Base-by-base conservation (phyloP, 2,797 vertebrate species). In the Muscicapa comitata region DNA sequence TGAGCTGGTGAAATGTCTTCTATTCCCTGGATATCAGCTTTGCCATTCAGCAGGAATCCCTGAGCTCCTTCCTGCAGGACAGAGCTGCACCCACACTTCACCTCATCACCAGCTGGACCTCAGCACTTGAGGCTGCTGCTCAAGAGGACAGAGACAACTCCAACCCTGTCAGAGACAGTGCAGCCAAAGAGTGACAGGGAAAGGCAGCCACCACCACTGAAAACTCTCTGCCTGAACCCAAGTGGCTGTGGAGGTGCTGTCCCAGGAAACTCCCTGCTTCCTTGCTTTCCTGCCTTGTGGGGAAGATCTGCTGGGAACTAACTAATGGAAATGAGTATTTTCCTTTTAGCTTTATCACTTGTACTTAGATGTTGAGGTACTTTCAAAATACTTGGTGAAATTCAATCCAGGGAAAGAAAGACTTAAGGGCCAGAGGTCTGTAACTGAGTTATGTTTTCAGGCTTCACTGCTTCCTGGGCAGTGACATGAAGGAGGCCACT, bases 381-480 rank as follows among this genome's bases (percentile, higher is more conserved):
- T 73, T 91, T 57, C 17, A 33, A 43, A 80, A 47, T 2, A 2
- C 47, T 33, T 48, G 59, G 17, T 65, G 58, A 29, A 35, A 24
- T 25, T 59, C 31, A 70, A 1, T 16, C 31, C 24, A 33, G 5
- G 19, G 20, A 55, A 70, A 45, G 18, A 55, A 70, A 45, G 62
- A 59, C 17, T n/a, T 21, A 13, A 20, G 6, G 28, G 26, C 40
- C 1, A 0, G 5, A 74, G 55, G 55, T 62, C n/a, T 57, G 13
- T 25, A 33, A 3, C 1, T 38, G 50, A 68, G 38, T 16, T 24
- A 11, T 0, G 2, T 42, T 33, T 86, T 23, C 47, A 73, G 88
- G 33, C 37, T 45, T 68, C 47, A 20, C 5, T n/a, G 29, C 54
- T 65, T 25, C 38, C 65, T 29, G 55, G 53, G 33, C 59, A 87